Evolutionary conservation across 2,797 vertebrate species (phyloP), one percentile per base, ranked within the genome.

Genomic region (Otolemur crassicaudatus): DNA sequence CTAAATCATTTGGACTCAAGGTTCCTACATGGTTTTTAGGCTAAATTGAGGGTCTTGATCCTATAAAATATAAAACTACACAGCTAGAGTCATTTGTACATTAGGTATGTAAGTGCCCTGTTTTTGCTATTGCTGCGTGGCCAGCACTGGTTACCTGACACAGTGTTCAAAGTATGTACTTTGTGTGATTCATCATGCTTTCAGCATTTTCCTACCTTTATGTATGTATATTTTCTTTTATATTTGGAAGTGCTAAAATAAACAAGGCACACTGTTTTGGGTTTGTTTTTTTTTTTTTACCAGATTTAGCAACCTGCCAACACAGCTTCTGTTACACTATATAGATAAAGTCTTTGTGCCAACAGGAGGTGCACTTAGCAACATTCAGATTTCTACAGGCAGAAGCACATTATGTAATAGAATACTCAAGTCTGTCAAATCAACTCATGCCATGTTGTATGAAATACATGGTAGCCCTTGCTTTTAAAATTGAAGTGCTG

Each of bases 221-320:
- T 49, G 11, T 20, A 31, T 61, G 90, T 61, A 34, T 11, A 7
- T 77, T 61, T 94, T 61, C 80, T 91, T 87, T 77, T 49, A 56
- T 88, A 49, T 43, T 72, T 93, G 75, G 17, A 95, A 84, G 58
- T 77, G n/a, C 29, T 72, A 73, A 92, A 90, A 90, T 93, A 85
- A 93, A 63, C 3, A 37, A 87, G 34, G 27, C 5, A 70, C 16
- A 14, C 9, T 46, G 40, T 43, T 43, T 43, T 40, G 40, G 40
- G 5, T 46, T 46, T 46, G 7, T 58, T 58, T 63, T 37, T 75
- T 27, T 53, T 53, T 63, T 37, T 76, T 22, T 58, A 53, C 22
- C 29, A 63, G 46, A 77, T 43, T 60, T 81, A 91, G 16, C 60
- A 67, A 72, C 8, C 19, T 86, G 40, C 60, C 40, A 75, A 53